These are phyloP conservation scores for Phaethornis superciliosus DNA, from an alignment of 2,113 vertebrate genomes.

Conservation along the genomic window DNA sequence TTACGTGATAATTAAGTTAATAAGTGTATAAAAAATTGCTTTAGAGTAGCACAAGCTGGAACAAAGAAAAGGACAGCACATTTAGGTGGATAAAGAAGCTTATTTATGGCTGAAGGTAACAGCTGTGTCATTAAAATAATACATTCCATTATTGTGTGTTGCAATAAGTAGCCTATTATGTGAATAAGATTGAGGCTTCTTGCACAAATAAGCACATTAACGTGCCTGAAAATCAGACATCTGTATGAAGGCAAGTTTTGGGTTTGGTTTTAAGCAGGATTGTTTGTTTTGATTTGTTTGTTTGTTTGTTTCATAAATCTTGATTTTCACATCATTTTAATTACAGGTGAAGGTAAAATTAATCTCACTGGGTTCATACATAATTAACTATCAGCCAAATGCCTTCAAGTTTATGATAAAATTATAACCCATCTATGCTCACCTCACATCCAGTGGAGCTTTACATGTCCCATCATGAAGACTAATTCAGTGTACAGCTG, in stretches of 20 bases:
- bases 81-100: neutral
- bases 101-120: constrained; percentile 27
- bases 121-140: neutral
- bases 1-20: neutral
- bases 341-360: neutral
- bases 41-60: neutral
- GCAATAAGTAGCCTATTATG: neutral
- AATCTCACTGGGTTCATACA: neutral
- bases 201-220: neutral
- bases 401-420: neutral
- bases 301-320: neutral
- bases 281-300: neutral
- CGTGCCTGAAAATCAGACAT: neutral
- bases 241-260: neutral
- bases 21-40: constrained; percentile 6
- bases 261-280: neutral
- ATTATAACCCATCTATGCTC: neutral
- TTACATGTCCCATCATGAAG: neutral
- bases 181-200: neutral
- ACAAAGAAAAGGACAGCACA: neutral
- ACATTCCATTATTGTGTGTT: neutral
- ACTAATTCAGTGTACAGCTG: fast-evolving
- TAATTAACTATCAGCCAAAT: neutral
- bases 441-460: neutral
- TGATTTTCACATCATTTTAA: neutral